phyloP scores from a whole-genome alignment of 2,797 vertebrate genomes.

The Clamator glandarius region DNA sequence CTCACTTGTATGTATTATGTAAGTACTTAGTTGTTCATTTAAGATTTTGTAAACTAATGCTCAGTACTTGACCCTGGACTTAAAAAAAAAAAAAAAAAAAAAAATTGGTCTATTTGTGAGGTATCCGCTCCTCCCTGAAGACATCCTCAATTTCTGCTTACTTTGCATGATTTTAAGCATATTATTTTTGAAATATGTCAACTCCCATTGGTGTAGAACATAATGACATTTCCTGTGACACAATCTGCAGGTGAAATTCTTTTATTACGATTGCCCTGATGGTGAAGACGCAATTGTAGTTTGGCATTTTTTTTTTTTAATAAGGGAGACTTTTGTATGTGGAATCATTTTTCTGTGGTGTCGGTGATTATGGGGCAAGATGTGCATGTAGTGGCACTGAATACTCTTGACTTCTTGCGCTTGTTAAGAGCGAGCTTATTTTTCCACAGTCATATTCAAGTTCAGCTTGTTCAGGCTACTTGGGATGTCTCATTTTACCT shows the following conservation, averaged over 20 bases:
- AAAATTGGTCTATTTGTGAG: neutral
- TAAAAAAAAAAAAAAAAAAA: neutral
- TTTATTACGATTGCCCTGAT: neutral
- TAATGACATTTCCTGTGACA: neutral
- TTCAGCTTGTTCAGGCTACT: neutral
- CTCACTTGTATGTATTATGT: neutral
- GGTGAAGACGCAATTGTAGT: neutral
- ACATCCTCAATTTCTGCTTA: neutral
- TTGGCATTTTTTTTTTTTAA: neutral
- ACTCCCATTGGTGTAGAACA: neutral
- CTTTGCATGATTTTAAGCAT: neutral
- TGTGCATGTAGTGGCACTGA: neutral
- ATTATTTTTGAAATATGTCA: conserved; percentile 37
- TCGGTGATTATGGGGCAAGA: neutral
- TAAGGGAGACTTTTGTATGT: neutral
- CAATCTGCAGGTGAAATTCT: neutral
- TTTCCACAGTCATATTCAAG: accelerated
- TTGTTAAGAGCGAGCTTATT: neutral
- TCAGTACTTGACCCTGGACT: no score
- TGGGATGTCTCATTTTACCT: neutral
- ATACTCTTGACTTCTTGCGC: neutral
- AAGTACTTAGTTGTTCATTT: neutral
- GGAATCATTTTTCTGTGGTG: neutral
- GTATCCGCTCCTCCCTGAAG: neutral
- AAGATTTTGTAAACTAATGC: neutral